Conservation (phyloP, 2,113 vertebrate species). For the Sphaerodactylus townsendi region DNA sequence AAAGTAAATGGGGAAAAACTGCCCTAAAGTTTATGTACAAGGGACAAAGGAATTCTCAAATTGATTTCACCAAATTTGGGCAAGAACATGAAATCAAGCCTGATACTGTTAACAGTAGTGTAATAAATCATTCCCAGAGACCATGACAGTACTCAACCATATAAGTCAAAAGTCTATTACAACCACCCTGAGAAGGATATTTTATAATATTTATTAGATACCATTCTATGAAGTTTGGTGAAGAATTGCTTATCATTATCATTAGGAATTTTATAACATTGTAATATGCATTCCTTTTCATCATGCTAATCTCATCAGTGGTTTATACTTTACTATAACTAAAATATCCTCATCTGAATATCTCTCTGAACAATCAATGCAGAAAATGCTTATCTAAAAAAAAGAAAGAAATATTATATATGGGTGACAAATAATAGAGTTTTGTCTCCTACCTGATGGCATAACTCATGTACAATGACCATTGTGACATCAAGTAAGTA, state of each 20-base stretch:
- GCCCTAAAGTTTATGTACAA: slow-evolving; percentile 32
- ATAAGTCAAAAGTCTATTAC: slow-evolving; percentile 27
- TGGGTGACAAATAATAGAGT: slow-evolving; percentile 44
- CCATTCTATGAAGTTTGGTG: not conserved
- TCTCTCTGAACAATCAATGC: not conserved
- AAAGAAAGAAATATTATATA: too few relatives aligned
- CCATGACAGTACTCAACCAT: slow-evolving; percentile 28
- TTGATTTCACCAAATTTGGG: slow-evolving; percentile 62
- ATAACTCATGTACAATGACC: slow-evolving; percentile 88
- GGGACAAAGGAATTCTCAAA: slow-evolving; percentile 53
- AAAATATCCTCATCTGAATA: not conserved
- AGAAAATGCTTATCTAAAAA: fast-evolving
- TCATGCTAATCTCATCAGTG: not conserved
- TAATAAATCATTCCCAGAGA: slow-evolving; percentile 50
- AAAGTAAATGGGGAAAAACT: not conserved
- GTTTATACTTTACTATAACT: not conserved
- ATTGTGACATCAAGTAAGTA: slow-evolving; percentile 91
- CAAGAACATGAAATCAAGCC: slow-evolving; percentile 52
- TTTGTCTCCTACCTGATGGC: slow-evolving; percentile 84
- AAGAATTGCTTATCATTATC: not conserved
- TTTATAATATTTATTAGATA: slow-evolving; percentile 7
- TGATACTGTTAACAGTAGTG: slow-evolving; percentile 40
- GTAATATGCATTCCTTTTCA: not conserved
- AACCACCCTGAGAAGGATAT: slow-evolving; percentile 40
- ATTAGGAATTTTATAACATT: slow-evolving; percentile 4